Evolutionary conservation across 2,797 vertebrate genomes (phyloP), one percentile per base, ranked within the genome.

Genomic region (Argyrosomus regius): DNA sequence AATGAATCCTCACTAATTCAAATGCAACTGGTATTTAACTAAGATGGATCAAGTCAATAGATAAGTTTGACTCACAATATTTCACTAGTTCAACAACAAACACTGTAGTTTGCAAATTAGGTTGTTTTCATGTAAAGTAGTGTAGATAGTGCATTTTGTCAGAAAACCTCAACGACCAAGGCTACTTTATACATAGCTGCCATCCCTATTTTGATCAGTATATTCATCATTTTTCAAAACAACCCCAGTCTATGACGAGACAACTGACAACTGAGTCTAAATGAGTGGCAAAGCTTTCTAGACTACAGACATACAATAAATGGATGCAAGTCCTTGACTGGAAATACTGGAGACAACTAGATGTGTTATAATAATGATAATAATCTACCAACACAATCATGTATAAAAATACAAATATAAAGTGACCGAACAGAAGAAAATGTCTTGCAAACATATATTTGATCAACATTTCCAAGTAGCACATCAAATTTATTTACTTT

Each of bases 1-100:
- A 76, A 41, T 57, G 20, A 69, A 68, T 65, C 6, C 6, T 22
- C 26, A 75, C 16, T 57, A 28, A 70, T 17, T 79, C 18, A 71
- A 20, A 65, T 53, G 45, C 41, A 46, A 65, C 45, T 61, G 49
- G 22, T 73, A 58, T 68, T 72, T 78, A 41, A 69, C 85, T 45
- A 57, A 56, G 46, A 3, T 46, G 24, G 50, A 61, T 76, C 26
- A 75, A 65, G 6, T 78, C 45, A 87, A 52, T 53, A 60, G 43
- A 84, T 18, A 75, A 8, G 59, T 31, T 7, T 54, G 16, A 46
- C 41, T 62, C 5, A 50, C 2, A 62, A 43, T 50, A 54, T 78
- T 60, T 9, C 18, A 67, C 24, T 48, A 18, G 43, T 68, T 59
- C 62, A 4, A 68, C 78, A 57, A 26, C 13, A 77, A 77, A 59